Conservation (phyloP, 2,888 invertebrate genomes). For the Parapristionchus giblindavisi region DNA sequence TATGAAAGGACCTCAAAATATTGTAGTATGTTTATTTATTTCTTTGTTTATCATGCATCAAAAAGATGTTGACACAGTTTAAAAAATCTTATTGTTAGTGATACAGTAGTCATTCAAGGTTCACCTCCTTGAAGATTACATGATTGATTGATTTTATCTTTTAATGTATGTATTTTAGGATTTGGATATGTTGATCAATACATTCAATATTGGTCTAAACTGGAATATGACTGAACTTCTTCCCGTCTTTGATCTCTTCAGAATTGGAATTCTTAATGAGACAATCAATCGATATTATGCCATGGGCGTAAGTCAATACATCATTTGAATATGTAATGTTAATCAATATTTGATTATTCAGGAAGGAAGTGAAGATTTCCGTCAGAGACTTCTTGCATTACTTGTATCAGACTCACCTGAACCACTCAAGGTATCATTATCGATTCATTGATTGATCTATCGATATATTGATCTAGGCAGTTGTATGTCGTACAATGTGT, state of each 20-base stretch:
- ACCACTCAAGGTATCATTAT: background rate
- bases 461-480: slow-evolving; percentile 3
- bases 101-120: too few relatives aligned
- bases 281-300: slow-evolving; percentile 74
- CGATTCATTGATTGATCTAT: background rate
- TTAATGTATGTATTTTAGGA: slow-evolving; percentile 2
- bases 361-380: slow-evolving; percentile 63
- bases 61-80: too few relatives aligned
- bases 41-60: too few relatives aligned
- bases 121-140: background rate
- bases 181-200: slow-evolving; percentile 74
- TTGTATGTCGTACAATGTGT: slow-evolving; percentile 40
- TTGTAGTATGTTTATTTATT: too few relatives aligned
- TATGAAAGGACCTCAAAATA: slow-evolving; percentile 31
- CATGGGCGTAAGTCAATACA: slow-evolving; percentile 68
- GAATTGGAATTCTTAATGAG: slow-evolving; percentile 82
- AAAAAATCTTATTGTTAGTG: too few relatives aligned
- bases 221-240: slow-evolving; percentile 86
- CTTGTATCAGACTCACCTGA: slow-evolving; percentile 66
- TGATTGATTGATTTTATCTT: background rate
- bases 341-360: slow-evolving; percentile 7
- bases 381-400: slow-evolving; percentile 73
- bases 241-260: slow-evolving; percentile 86
- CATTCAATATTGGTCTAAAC: slow-evolving; percentile 77
- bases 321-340: background rate